Evolutionary conservation across 2,888 invertebrate genomes (phyloP), one percentile per base, ranked within the genome.

Genomic region (Zaprionus lineosus): DNA sequence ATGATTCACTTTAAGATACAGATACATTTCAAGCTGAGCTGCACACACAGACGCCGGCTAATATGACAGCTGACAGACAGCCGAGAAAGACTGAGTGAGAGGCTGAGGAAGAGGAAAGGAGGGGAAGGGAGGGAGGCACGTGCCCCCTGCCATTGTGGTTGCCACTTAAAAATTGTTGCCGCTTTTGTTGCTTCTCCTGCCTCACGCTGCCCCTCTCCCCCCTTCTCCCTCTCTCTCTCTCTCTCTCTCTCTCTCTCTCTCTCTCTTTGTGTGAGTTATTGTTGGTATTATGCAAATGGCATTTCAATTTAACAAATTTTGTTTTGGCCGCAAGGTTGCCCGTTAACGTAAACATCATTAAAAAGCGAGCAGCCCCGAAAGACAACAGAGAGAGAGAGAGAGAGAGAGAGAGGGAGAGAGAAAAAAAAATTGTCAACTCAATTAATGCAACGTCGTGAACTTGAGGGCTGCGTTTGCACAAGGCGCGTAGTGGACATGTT

Each of bases 271-370:
- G n/a, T n/a, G n/a, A n/a, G n/a, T n/a, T n/a, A n/a, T n/a, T n/a
- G n/a, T 50, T 46, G 55, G 67, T 40, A 41, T 77, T 72, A 69
- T 79, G 84, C 81, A 79, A 79, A 79, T 83, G 77, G 84, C 64
- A 74, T 69, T 81, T 79, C 84, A 79, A 79, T 83, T 83, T 81
- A 83, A 76, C 43, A 63, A 60, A 69, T 73, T 75, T 74, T 51
- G 66, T 62, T n/a, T 63, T 63, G 65, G 56, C 63, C 41, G 39
- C 68, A 79, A 83, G 83, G 78, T 83, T 75, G 78, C 51, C 71
- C 65, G 67, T 78, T 82, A 79, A 68, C 65, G 67, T 78, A 78
- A 79, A 68, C 71, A 62, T 70, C 66, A 64, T 70, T 67, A 60
- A 65, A n/a, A 74, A 65, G 51, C 55, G 63, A 48, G 46, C 63